Evolutionary conservation across 2,113 vertebrate genomes (phyloP), one percentile per base, ranked within the genome.

Genomic region (Upupa epops): DNA sequence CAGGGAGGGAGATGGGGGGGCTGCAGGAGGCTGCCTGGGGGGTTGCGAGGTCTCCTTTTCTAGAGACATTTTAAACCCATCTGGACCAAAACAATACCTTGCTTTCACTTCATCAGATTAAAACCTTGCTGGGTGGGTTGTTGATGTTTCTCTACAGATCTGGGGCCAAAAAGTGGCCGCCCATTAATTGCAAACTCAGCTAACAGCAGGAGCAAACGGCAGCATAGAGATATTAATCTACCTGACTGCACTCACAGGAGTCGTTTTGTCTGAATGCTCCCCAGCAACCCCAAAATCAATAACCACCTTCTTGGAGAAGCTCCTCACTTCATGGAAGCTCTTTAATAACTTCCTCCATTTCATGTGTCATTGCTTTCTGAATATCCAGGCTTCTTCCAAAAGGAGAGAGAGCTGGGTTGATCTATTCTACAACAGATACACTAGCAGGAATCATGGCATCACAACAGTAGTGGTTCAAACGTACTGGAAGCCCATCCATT

Each of bases 251-350:
- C 71, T 89, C 88, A 65, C 34, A 92, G 77, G 77, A 89, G 46
- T 82, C 70, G 86, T 96, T 94, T 89, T 89, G 55, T 70, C 83
- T 87, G 71, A 96, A 90, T 85, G 83, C 20, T 86, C 46, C 58
- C 42, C 42, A 37, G 51, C 88, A 95, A 96, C 94, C 70, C 94
- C 74, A 92, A 93, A 96, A 95, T 96, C 93, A 95, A 96, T 95
- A 93, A 76, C 68, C 81, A 89, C 71, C 81, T 73, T 81, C 66
- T 90, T 87, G 78, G 92, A 88, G 46, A 94, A 93, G 94, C 82
- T 76, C 7, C 21, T 89, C 63, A 86, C 15, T 65, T 58, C 69
- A 49, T 84, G 88, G 82, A 95, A 96, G 58, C 12, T 37, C 77
- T 88, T 92, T 81, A 94, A 73, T 55, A 82, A 86, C 52, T 79